These are phyloP conservation scores for Cladorhizidae sp. DNA, from an alignment of 37 sponge, comb jelly and placozoan genomes.

Conservation along the genomic window DNA sequence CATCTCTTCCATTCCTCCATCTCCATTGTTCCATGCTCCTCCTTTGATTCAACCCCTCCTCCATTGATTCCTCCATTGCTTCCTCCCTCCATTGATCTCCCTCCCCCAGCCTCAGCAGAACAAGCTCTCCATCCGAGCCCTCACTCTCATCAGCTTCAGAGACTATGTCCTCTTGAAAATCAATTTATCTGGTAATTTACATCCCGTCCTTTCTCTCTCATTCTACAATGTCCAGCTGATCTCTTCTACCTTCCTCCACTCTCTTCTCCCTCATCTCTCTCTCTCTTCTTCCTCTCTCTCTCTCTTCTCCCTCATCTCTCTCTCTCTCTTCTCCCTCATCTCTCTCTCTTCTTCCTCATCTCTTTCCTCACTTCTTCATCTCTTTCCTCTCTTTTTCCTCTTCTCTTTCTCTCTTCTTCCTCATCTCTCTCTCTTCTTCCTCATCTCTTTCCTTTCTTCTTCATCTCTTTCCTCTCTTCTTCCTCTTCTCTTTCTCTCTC, in stretches of 20 bases:
- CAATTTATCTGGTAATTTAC: slow-evolving; percentile 35
- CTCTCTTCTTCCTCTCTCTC: background rate
- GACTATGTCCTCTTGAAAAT: slow-evolving; percentile 75
- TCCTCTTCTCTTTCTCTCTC: background rate
- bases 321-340: background rate
- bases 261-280: background rate
- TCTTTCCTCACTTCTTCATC: too few relatives aligned
- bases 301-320: background rate
- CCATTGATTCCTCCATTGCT: background rate
- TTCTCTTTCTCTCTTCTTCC: background rate
- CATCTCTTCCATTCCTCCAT: too few relatives aligned
- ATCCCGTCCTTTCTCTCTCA: too few relatives aligned
- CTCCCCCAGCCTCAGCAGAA: slow-evolving; percentile 21
- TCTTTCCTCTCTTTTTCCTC: too few relatives aligned
- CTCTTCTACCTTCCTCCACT: background rate
- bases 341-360: background rate
- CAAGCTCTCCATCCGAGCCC: slow-evolving; percentile 51
- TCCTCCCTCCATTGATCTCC: background rate
- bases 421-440: slow-evolving; percentile 4
- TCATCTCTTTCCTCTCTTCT: background rate
- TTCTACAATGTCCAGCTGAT: background rate
- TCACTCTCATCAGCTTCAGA: slow-evolving; percentile 74
- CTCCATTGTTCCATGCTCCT: background rate
- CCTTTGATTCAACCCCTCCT: background rate
- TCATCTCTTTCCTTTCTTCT: too few relatives aligned